Evolutionary conservation across 1,140 invertebrate species (phyloP), one percentile per base, ranked within the genome.

Genomic region (Apis laboriosa): DNA sequence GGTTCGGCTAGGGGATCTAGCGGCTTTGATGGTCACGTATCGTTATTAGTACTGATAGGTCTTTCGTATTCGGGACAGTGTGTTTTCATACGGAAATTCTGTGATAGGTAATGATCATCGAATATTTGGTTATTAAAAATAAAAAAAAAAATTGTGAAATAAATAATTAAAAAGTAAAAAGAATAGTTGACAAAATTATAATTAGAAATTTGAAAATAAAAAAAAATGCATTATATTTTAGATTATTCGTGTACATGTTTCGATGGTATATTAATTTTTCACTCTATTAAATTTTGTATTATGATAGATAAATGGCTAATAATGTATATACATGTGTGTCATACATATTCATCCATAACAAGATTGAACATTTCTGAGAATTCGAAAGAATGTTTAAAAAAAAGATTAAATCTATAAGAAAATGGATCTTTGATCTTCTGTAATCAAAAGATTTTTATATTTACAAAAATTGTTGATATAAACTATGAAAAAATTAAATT

Each of bases 21-120:
- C 64, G 34, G 77, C 81, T 88, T 88, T 87, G 83, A 87, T 28
- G 86, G 75, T 78, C 86, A 77, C 86, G 86, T 87, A 88, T 88
- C 86, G 83, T 88, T 73, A 88, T 88, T 85, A 88, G 55, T 74
- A 79, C 66, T 34, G 80, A 88, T 84, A 78, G 78, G n/a, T 73
- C 70, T 58, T 74, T 71, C 71, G 51, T 64, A 84, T 72, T 64
- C 55, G 60, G 49, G 61, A 51, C 71, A 34, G 67, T 17, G 68
- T 63, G 77, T 66, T 75, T 61, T 75, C 82, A 63, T 73, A 77
- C 58, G 21, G 73, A 51, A 64, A 53, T 43, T 28, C 11, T 11
- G 17, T 17, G 53, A 21, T 43, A 51, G 55, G 17, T 7, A 43
- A 28, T 28, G 13, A 28, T 53, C 43, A 19, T 71, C 28, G 66